A percentile compares a stretch with the other conserved stretches of the same genome.
phyloP scores from a whole-genome alignment of 1,140 invertebrate species.

The Drosophila ercepeae region DNA sequence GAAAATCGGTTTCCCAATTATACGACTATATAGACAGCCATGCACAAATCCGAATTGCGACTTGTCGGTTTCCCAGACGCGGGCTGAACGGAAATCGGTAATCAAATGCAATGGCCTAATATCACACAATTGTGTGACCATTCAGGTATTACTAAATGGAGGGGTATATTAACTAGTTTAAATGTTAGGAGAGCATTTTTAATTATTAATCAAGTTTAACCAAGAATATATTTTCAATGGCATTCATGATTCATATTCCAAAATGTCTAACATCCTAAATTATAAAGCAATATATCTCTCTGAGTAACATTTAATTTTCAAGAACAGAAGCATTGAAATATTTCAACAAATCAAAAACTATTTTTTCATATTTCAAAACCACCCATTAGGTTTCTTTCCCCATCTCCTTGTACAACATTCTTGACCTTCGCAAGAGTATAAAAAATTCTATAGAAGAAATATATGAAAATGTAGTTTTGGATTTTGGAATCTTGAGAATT shows the following conservation, averaged over 20 bases:
- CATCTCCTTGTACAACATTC: constrained; percentile 3
- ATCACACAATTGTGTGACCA: constrained; percentile 35
- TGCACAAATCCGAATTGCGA: constrained; percentile 16
- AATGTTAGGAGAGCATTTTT: constrained; percentile 3
- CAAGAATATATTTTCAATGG: not conserved
- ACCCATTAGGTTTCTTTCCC: not conserved
- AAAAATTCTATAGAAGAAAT: constrained; percentile 17
- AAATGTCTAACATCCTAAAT: not conserved
- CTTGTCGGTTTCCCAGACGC: constrained; percentile 9
- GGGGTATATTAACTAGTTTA: constrained; percentile 1
- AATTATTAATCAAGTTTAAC: no score
- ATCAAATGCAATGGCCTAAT: constrained; percentile 50
- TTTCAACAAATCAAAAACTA: not conserved
- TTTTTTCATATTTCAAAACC: constrained; percentile 3
- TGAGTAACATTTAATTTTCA: no score
- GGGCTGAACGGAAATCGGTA: constrained; percentile 38
- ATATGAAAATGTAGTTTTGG: constrained; percentile 4
- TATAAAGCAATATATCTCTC: not conserved
- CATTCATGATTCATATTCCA: not conserved
- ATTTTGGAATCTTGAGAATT: constrained; percentile 32
- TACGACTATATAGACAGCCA: constrained; percentile 8
- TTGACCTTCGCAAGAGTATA: constrained; percentile 36
- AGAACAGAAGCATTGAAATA: not conserved
- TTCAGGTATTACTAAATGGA: constrained; percentile 16
- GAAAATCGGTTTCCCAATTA: constrained; percentile 23